Evolutionary conservation across 2,113 vertebrate species (phyloP).

Genomic region (Tiliqua scincoides): DNA sequence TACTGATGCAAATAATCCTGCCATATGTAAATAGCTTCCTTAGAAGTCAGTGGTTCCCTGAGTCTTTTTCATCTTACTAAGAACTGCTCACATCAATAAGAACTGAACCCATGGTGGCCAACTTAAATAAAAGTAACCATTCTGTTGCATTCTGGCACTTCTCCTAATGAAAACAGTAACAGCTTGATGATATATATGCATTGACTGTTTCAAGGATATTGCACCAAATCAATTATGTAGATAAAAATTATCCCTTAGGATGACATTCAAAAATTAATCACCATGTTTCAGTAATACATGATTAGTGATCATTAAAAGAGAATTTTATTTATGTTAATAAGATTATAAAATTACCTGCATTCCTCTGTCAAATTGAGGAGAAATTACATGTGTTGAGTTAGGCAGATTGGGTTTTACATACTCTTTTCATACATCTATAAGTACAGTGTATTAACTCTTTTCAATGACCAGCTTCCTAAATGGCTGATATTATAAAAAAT

Average conservation of each 20-base stretch:
- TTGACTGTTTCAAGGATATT: background rate
- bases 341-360: slow-evolving; percentile 16
- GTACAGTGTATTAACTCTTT: background rate
- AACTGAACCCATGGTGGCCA: background rate
- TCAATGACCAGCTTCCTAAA: slow-evolving; percentile 41
- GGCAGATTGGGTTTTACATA: background rate
- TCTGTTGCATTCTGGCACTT: background rate
- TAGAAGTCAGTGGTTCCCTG: background rate
- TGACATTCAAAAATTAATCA: background rate
- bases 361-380: slow-evolving; percentile 5
- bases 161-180: background rate
- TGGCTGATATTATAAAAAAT: slow-evolving; percentile 4
- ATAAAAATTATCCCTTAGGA: slow-evolving; percentile 4
- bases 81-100: background rate
- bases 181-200: background rate
- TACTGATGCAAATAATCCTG: background rate
- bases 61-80: background rate
- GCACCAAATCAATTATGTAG: background rate
- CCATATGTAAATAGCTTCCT: background rate
- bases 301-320: slow-evolving; percentile 7
- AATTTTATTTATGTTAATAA: slow-evolving; percentile 22
- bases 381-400: slow-evolving; percentile 14
- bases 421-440: slow-evolving; percentile 14
- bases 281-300: slow-evolving; percentile 7
- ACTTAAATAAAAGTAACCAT: background rate